Percentiles rank a stretch among this genome's conserved stretches.
These are phyloP conservation scores for Epicampocera succincta DNA, from an alignment of 2,888 invertebrate species.

Conservation along the genomic window DNA sequence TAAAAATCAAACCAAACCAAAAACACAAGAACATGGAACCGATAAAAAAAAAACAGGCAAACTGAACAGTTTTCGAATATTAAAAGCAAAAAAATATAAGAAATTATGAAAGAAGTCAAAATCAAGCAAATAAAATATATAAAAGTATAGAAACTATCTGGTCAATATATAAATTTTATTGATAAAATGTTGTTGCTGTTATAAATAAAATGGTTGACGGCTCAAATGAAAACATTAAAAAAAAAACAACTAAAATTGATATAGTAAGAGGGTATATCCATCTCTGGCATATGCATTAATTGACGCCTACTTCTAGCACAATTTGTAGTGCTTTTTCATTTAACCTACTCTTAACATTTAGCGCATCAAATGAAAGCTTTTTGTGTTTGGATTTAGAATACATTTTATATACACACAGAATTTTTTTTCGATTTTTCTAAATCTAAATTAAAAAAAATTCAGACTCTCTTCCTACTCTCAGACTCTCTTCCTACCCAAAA, in stretches of 20 bases:
- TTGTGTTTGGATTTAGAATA: no score
- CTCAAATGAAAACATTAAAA: neutral
- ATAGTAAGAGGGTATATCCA: neutral
- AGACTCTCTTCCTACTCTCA: no score
- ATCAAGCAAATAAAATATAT: conserved; percentile 13
- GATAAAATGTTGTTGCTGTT: conserved; percentile 13
- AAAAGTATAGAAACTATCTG: conserved; percentile 42
- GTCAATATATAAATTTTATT: conserved; percentile 53
- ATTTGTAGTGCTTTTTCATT: no score
- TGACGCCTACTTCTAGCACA: no score
- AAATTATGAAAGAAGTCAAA: conserved; percentile 20
- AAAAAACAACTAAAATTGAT: neutral
- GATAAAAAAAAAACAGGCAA: conserved; percentile 56
- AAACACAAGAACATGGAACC: conserved; percentile 53
- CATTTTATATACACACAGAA: no score
- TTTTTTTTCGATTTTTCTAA: no score
- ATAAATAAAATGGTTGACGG: conserved; percentile 38
- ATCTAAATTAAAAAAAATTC: no score
- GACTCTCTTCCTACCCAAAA: no score
- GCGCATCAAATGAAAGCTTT: no score
- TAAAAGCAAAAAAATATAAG: conserved; percentile 70
- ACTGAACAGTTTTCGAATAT: conserved; percentile 63
- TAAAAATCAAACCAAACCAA: conserved; percentile 59
- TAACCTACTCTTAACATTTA: no score
- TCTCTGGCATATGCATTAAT: no score